Evolutionary conservation across 2,888 invertebrate species (phyloP).

Genomic region (Tenthredo livida): DNA sequence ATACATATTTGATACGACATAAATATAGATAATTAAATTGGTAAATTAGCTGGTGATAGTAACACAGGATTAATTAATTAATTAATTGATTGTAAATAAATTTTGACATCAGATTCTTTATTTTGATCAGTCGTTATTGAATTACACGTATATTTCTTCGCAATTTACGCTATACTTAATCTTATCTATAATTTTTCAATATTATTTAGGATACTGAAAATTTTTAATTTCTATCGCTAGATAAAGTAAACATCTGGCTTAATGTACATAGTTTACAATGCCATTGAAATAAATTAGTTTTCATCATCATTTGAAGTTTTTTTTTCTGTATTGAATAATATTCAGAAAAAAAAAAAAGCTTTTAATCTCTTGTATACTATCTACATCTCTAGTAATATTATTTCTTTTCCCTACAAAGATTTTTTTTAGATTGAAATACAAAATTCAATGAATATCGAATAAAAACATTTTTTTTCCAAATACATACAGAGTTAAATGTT

Average conservation of each 20-base stretch:
- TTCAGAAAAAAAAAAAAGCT: too few species aligned
- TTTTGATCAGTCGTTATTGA: conserved; percentile 12
- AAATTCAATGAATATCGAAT: background rate
- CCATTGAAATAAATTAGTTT: conserved; percentile 40
- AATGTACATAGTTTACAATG: conserved; percentile 42
- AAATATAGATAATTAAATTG: conserved; percentile 23
- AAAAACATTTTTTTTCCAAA: background rate
- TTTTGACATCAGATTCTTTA: conserved; percentile 24
- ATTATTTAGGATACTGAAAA: conserved; percentile 34
- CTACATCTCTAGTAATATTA: background rate
- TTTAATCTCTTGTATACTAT: background rate
- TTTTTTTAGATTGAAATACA: too few species aligned
- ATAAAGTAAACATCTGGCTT: conserved; percentile 29
- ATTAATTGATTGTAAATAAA: conserved; percentile 45
- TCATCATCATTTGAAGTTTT: background rate
- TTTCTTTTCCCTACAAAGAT: background rate
- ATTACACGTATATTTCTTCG: conserved; percentile 4
- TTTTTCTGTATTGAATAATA: background rate
- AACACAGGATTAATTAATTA: background rate
- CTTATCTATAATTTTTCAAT: conserved; percentile 2
- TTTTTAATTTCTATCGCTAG: conserved; percentile 30
- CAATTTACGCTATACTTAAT: conserved; percentile 25
- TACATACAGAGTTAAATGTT: background rate
- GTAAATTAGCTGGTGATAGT: conserved; percentile 33
- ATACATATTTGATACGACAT: background rate